Evolutionary conservation across 2,797 vertebrate species (phyloP), one percentile per base, ranked within the genome.

Genomic region (Diglossa cyanea): DNA sequence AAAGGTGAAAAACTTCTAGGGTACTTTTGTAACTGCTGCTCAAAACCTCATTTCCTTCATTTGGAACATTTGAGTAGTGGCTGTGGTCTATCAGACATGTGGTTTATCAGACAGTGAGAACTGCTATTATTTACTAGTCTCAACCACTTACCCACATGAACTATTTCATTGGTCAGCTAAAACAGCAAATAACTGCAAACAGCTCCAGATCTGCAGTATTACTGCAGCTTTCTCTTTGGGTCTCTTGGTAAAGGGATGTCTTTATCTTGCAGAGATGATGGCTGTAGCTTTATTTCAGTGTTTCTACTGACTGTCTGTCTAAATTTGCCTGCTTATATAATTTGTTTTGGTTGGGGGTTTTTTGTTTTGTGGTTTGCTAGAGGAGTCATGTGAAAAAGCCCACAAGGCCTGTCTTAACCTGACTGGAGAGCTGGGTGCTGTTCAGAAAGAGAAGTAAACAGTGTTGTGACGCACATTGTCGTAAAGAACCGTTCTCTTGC

Each of bases 381-480:
- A 90, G 54, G 63, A 90, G 91, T 94, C 90, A 94, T 82, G 92
- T 94, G 94, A 95, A 90, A 95, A 87, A 96, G 86, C 82, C 93
- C 96, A 79, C 91, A 95, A 67, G 65, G 73, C 70, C 81, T 8
- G 9, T 67, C 51, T 78, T 90, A 60, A 26, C 72, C 66, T 72
- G 91, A 90, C 86, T 84, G 95, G 88, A 80, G 82, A 97, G 94
- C 10, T 61, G 73, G 39, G 76, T 84, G 54, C 73, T 86, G 91
- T 94, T 63, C 61, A 94, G 89, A 97, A 97, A 92, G 77, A 90
- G 95, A 94, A 96, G 89, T 97, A 97, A 97, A 96, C 81, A 92
- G 57, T 47, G 47, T 40, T 88, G 9, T 97, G 96, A 97, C 93
- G 89, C 95, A 96, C 35, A 55, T 97, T 65, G 90, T 96, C 31